phyloP scores from a whole-genome alignment of 2,113 vertebrate species.

The Calyptomena viridis region DNA sequence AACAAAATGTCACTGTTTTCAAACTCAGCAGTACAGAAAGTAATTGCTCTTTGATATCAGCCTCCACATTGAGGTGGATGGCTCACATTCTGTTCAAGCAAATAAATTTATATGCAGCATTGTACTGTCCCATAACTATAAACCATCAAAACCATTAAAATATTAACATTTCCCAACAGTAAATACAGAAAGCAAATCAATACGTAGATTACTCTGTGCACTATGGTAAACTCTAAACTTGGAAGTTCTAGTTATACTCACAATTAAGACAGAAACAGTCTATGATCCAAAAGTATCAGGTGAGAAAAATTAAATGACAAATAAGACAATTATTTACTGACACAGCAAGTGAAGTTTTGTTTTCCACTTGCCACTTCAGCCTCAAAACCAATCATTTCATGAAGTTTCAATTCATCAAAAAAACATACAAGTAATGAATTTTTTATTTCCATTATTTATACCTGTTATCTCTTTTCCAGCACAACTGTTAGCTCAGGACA shows the following conservation, averaged over 20 bases:
- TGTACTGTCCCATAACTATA: neutral
- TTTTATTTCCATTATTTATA: neutral
- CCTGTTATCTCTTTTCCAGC: neutral
- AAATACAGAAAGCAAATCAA: neutral
- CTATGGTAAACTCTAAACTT: neutral
- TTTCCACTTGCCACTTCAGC: neutral
- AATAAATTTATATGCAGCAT: neutral
- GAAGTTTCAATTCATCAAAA: neutral
- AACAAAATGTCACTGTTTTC: neutral
- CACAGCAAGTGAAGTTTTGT: neutral
- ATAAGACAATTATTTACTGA: neutral
- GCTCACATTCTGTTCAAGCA: neutral
- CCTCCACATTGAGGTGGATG: neutral
- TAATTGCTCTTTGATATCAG: neutral
- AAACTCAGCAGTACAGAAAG: neutral
- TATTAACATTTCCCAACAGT: neutral
- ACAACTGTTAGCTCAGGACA: neutral
- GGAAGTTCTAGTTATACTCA: neutral
- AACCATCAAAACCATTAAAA: neutral
- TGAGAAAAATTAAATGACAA: neutral
- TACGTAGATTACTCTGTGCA: neutral
- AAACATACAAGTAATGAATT: rapidly evolving
- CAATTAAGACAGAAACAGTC: neutral
- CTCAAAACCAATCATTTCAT: neutral
- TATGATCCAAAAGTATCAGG: neutral